These are phyloP conservation scores for Chromoteleia sp. DNA, from an alignment of 2,888 invertebrate genomes.

Conservation along the genomic window DNA sequence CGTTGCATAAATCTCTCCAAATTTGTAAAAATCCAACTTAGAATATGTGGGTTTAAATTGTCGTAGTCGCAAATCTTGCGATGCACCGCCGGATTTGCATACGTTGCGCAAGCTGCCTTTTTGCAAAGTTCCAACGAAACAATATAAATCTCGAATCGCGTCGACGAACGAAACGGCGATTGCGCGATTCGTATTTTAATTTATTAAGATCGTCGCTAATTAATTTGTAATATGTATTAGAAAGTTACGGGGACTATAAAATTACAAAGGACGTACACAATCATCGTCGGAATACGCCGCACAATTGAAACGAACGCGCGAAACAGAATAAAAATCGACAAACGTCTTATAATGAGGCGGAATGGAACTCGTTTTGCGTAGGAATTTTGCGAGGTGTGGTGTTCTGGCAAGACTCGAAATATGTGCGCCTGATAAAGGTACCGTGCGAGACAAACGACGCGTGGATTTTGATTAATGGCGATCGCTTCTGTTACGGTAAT, in stretches of 20 bases:
- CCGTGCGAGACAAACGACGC: slow-evolving; percentile 6
- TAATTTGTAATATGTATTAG: slow-evolving; percentile 14
- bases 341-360: slow-evolving; percentile 22
- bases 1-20: slow-evolving; percentile 42
- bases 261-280: background rate
- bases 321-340: slow-evolving; percentile 6
- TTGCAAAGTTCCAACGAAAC: slow-evolving; percentile 6
- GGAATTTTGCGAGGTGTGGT: slow-evolving; percentile 56
- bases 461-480: slow-evolving; percentile 16
- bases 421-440: slow-evolving; percentile 20
- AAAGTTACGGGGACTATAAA: slow-evolving; percentile 8
- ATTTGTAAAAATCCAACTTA: slow-evolving; percentile 47
- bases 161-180: background rate
- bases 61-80: slow-evolving; percentile 30
- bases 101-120: slow-evolving; percentile 18
- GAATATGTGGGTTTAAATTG: slow-evolving; percentile 49
- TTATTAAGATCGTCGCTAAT: slow-evolving; percentile 22
- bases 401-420: too few relatives aligned
- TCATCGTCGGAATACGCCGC: background rate
- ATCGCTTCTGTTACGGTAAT: too few relatives aligned
- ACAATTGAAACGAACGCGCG: background rate
- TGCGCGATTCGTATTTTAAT: slow-evolving; percentile 18
- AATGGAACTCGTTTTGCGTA: slow-evolving; percentile 46
- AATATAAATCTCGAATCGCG: slow-evolving; percentile 15
- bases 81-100: slow-evolving; percentile 33